Percentiles rank a stretch among this genome's conserved stretches.
Evolutionary conservation across 2,797 vertebrate species (phyloP).

Genomic region (Sebastes reedi): DNA sequence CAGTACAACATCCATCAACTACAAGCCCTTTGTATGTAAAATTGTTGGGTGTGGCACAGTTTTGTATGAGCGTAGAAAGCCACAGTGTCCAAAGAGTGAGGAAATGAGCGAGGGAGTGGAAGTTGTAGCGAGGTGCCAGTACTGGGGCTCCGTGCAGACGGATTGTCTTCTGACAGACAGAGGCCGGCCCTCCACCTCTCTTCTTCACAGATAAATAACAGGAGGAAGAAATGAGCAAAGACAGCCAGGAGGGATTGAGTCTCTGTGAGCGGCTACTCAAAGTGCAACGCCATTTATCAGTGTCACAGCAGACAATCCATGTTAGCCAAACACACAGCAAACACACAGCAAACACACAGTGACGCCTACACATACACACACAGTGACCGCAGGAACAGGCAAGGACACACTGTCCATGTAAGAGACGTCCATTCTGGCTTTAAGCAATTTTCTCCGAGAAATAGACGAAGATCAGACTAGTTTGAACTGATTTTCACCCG

Average conservation of each 20-base stretch:
- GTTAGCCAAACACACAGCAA: conserved; percentile 40
- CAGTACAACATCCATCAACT: background rate
- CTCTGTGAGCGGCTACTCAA: conserved; percentile 52
- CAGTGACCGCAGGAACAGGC: conserved; percentile 1
- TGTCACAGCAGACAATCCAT: conserved; percentile 65
- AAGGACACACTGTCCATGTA: conserved; percentile 13
- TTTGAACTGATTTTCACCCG: conserved; percentile 16
- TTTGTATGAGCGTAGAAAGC: background rate
- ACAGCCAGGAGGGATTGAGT: conserved; percentile 68
- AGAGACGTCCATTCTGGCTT: conserved; percentile 21
- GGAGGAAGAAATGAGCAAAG: conserved; percentile 57
- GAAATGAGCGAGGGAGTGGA: conserved; percentile 16
- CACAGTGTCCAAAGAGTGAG: background rate
- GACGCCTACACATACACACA: background rate
- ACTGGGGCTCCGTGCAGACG: conserved; percentile 35
- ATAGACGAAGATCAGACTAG: background rate
- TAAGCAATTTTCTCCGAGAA: conserved; percentile 4
- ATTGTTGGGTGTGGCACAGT: background rate
- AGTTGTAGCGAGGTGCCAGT: conserved; percentile 34
- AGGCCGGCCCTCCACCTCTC: conserved; percentile 37
- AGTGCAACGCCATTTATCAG: conserved; percentile 74
- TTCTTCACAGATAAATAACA: conserved; percentile 72
- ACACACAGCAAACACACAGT: conserved; percentile 34
- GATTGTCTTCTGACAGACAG: conserved; percentile 62
- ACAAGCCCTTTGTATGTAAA: background rate